Evolutionary conservation across 2,113 vertebrate species (phyloP).

Genomic region (Halcyon malimbica): DNA sequence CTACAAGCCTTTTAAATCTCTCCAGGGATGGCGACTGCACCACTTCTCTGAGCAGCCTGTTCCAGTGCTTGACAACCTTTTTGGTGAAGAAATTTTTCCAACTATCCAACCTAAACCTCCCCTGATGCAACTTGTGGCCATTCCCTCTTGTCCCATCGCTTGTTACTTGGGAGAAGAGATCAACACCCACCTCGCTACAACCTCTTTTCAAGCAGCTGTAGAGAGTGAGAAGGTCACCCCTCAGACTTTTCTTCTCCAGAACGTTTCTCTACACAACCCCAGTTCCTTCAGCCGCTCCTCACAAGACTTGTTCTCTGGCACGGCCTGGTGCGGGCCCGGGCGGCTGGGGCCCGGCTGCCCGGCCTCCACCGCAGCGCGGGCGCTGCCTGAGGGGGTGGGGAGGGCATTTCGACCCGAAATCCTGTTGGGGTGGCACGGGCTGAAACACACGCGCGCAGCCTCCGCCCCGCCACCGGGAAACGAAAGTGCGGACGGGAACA

Average conservation of each 20-base stretch:
- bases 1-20: not conserved
- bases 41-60: not conserved
- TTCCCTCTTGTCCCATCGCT: not conserved
- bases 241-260: not conserved
- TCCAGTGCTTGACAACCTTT: not conserved
- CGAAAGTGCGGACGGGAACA: not conserved
- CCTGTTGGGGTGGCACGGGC: rapidly evolving
- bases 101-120: not conserved
- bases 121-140: not conserved
- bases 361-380: not conserved
- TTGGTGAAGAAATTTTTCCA: not conserved
- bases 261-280: not conserved
- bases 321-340: too few species aligned
- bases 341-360: not conserved
- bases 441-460: not conserved
- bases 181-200: not conserved
- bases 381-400: not conserved
- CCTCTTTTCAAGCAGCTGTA: not conserved
- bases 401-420: not conserved
- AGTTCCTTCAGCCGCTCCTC: not conserved
- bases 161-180: not conserved
- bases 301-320: not conserved
- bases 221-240: not conserved
- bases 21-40: not conserved
- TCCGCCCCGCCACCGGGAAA: not conserved